phyloP scores from a whole-genome alignment of 2,113 vertebrate species.

The Equus quagga region DNA sequence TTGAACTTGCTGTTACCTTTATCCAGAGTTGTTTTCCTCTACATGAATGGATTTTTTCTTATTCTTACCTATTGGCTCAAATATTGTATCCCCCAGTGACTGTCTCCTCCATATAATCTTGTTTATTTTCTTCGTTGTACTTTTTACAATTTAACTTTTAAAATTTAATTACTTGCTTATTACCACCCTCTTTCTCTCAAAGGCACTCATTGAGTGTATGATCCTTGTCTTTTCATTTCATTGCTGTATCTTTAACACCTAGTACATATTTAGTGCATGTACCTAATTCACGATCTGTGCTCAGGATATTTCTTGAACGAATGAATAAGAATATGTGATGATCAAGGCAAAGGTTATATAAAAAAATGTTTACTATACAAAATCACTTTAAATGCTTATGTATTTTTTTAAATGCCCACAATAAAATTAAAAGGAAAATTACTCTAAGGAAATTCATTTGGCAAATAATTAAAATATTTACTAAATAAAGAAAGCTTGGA shows the following conservation, averaged over 20 bases:
- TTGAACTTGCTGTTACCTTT: not conserved
- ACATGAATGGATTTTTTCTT: not conserved
- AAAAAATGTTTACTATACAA: not conserved
- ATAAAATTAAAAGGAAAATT: constrained; percentile 11
- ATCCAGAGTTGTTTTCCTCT: not conserved
- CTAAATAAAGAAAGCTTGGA: not conserved
- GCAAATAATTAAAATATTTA: not conserved
- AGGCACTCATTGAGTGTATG: not conserved
- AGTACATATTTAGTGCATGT: not conserved
- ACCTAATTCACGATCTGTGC: not conserved
- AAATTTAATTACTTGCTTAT: not conserved
- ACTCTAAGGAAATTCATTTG: not conserved
- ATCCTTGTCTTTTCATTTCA: not conserved
- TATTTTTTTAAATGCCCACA: not conserved
- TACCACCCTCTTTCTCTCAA: not conserved
- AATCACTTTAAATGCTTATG: not conserved
- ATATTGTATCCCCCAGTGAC: not conserved
- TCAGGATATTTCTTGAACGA: not conserved
- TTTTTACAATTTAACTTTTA: not conserved
- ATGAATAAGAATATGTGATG: not conserved
- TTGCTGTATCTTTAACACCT: not conserved
- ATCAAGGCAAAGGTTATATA: not conserved
- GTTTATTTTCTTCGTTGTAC: not conserved
- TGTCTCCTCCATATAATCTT: not conserved
- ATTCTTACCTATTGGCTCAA: not conserved